Evolutionary conservation across 1,140 invertebrate genomes (phyloP).

Genomic region (Platyscapa corneri): DNA sequence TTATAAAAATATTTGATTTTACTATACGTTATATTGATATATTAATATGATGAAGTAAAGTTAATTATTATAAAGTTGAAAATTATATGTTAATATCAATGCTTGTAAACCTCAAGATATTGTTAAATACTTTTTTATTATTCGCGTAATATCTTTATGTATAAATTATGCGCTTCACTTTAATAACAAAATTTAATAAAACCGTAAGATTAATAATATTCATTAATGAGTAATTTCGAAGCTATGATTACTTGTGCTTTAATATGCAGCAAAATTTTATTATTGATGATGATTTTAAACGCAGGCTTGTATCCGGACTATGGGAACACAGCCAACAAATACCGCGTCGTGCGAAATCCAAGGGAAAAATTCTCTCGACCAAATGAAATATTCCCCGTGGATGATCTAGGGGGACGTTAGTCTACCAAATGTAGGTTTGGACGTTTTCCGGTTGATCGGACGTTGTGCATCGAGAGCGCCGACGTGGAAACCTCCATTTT

Average conservation of each 20-base stretch:
- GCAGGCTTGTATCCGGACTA: constrained; percentile 53
- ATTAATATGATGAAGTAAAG: too few species aligned
- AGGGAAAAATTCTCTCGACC: constrained; percentile 59
- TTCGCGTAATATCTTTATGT: too few species aligned
- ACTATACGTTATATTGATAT: too few species aligned
- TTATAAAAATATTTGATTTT: too few species aligned
- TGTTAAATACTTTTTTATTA: too few species aligned
- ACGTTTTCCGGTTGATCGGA: constrained; percentile 69
- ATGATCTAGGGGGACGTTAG: background rate
- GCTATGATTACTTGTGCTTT: background rate
- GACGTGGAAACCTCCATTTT: constrained; percentile 66
- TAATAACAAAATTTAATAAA: too few species aligned
- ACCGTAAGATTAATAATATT: background rate
- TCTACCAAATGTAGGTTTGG: constrained; percentile 64
- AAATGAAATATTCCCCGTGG: constrained; percentile 66
- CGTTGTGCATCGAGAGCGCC: constrained; percentile 60
- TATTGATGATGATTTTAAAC: constrained; percentile 43
- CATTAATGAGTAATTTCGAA: background rate
- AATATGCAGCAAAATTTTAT: background rate
- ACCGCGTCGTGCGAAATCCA: constrained; percentile 55
- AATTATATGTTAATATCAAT: too few species aligned
- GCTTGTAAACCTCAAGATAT: too few species aligned
- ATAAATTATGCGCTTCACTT: too few species aligned
- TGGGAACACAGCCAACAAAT: constrained; percentile 49
- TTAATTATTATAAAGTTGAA: too few species aligned